Base-by-base conservation (phyloP, 2,113 vertebrate genomes). In the Elephantulus edwardii region DNA sequence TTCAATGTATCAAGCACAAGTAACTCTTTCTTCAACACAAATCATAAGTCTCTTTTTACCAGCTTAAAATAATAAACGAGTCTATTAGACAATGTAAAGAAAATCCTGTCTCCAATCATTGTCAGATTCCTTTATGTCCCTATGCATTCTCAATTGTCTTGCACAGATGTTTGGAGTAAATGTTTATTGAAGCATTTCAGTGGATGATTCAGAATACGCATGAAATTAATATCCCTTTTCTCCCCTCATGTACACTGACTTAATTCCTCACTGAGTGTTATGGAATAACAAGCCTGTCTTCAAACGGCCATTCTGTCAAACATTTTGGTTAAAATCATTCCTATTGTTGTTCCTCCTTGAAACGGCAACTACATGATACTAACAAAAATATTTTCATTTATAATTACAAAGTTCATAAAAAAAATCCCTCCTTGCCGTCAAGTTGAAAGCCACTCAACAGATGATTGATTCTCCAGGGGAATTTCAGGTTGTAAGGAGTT, bases 1-100 rank as follows among this genome's bases (percentile, higher is more conserved):
- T 96, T 96, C 87, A 90, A 96, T 96, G 96, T 96, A 96, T 95
- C 96, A 96, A 96, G 96, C 96, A 96, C 96, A 96, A 96, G 93
- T 96, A 96, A 95, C 96, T 96, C 92, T 96, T 96, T 96, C 96
- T 96, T 96, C 95, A 96, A 95, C 96, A 96, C 81, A 17, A 95
- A 96, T 95, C 95, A 93, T 96, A 96, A 95, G 93, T 95, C 95
- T 96, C 96, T 96, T 96, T 96, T 95, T 96, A 96, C 95, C 95
- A 96, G 94, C 88, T 95, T 95, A 94, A 93, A 95, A 96, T 95
- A 96, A 96, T 96, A 96, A 96, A 96, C 46, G 12, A 96, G 77
- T 96, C 95, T 95, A 94, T 95, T 96, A 96, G 96, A 96, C 96
- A 93, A 96, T 93, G 92, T 95, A 96, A 96, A 95, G 93, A 95